Evolutionary conservation across 2,888 invertebrate genomes (phyloP).

Genomic region (Caenorhabditis sp.): DNA sequence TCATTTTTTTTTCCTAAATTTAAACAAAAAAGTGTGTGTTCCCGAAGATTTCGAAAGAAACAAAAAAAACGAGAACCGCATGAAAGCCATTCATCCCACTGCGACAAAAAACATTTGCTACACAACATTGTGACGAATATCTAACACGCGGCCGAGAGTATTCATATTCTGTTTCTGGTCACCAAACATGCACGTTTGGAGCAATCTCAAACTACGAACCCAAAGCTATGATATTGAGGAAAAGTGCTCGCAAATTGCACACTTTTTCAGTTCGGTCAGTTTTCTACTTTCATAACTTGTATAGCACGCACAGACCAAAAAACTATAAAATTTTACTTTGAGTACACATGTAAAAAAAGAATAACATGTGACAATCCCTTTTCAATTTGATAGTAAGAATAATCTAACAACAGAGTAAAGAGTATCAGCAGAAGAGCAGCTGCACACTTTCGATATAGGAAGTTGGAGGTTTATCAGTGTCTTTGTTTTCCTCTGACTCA

Average conservation of each 20-base stretch:
- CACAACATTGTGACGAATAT: constrained; percentile 54
- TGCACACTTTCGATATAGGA: constrained; percentile 2
- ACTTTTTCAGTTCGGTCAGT: constrained; percentile 40
- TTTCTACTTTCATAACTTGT: too few relatives aligned
- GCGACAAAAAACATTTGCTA: constrained; percentile 39
- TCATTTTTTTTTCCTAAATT: background rate
- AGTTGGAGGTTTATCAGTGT: constrained; percentile 34
- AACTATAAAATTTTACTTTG: too few relatives aligned
- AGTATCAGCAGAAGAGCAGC: background rate
- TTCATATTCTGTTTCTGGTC: constrained; percentile 32
- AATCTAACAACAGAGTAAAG: too few relatives aligned
- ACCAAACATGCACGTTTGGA: constrained; percentile 46
- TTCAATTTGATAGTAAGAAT: too few relatives aligned
- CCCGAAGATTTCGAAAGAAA: constrained; percentile 8
- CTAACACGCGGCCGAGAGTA: constrained; percentile 15
- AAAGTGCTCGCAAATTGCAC: constrained; percentile 30
- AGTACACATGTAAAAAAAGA: too few relatives aligned
- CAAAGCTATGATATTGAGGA: constrained; percentile 43
- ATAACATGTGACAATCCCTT: too few relatives aligned
- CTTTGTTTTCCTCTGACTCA: constrained; percentile 37
- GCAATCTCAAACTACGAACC: constrained; percentile 36
- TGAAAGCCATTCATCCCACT: background rate
- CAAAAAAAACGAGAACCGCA: constrained; percentile 16
- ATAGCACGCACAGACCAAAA: too few relatives aligned
- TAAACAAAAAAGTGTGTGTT: background rate